Evolutionary conservation across 1,140 invertebrate genomes (phyloP).

Genomic region (Zaprionus tsacasi): DNA sequence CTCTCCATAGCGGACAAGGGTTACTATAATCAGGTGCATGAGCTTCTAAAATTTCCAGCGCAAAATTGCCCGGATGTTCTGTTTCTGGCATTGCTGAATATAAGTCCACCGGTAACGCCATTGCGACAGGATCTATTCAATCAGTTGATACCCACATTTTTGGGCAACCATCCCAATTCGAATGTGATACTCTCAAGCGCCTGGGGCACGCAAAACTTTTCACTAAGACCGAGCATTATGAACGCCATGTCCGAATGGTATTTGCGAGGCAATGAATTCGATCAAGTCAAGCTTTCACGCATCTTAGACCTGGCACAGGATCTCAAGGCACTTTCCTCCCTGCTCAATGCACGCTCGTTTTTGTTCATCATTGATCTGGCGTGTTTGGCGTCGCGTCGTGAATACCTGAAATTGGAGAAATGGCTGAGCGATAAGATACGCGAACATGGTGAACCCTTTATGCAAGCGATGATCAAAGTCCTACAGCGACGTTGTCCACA

Average conservation of each 20-base stretch:
- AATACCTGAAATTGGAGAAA: slow-evolving; percentile 99
- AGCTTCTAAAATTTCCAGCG: slow-evolving; percentile 96
- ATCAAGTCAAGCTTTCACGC: slow-evolving; percentile 95
- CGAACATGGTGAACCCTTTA: slow-evolving; percentile 96
- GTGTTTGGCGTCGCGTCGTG: slow-evolving; percentile 96
- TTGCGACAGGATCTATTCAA: slow-evolving; percentile 93
- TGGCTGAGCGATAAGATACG: slow-evolving; percentile 98
- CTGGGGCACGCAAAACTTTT: slow-evolving; percentile 92
- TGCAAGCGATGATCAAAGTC: slow-evolving; percentile 93
- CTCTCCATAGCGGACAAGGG: slow-evolving; percentile 94
- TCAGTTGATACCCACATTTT: slow-evolving; percentile 94
- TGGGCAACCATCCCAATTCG: slow-evolving; percentile 97
- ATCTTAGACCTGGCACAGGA: slow-evolving; percentile 99
- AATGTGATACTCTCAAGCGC: slow-evolving; percentile 96
- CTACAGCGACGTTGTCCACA: slow-evolving; percentile 94
- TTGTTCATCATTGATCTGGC: slow-evolving; percentile 99
- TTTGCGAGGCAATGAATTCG: slow-evolving; percentile 92
- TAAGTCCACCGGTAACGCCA: slow-evolving; percentile 90
- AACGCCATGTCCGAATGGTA: slow-evolving; percentile 99
- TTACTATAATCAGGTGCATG: slow-evolving; percentile 92
- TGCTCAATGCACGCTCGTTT: slow-evolving; percentile 97
- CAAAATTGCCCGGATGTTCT: slow-evolving; percentile 97
- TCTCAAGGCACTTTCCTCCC: slow-evolving; percentile 95
- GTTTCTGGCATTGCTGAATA: slow-evolving; percentile 93
- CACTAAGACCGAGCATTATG: slow-evolving; percentile 94